A percentile compares a stretch with the other conserved stretches of the same genome.
Conservation (phyloP, 2,888 invertebrate genomes). For the Nemurella pictetii region DNA sequence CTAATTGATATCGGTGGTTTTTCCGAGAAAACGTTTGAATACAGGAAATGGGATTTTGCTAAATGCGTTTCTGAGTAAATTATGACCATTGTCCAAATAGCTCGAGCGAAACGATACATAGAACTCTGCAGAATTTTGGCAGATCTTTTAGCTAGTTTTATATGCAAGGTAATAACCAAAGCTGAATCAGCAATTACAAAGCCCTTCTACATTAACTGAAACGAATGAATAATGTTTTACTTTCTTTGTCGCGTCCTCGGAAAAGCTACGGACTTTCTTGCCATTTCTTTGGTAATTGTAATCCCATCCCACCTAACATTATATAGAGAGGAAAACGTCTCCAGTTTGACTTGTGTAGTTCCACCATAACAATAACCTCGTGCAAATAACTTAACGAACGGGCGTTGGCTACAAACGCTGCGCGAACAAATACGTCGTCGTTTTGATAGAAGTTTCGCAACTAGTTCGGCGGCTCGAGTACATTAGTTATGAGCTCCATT, state of each 20-base stretch:
- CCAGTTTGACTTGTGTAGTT: not conserved
- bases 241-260: not conserved
- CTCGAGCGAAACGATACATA: too few species aligned
- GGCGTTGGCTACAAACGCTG: not conserved
- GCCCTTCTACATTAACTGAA: not conserved
- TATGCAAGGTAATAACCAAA: not conserved
- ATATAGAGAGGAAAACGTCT: not conserved
- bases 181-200: not conserved
- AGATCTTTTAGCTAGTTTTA: not conserved
- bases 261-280: not conserved
- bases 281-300: not conserved
- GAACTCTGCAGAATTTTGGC: not conserved
- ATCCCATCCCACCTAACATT: not conserved
- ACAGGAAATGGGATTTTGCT: too few species aligned
- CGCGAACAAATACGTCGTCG: not conserved
- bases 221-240: not conserved
- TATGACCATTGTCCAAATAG: too few species aligned
- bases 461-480: not conserved
- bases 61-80: too few species aligned
- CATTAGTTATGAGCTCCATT: conserved; percentile 5
- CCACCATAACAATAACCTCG: not conserved
- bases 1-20: not conserved
- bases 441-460: not conserved
- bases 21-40: too few species aligned
- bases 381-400: conserved; percentile 4